These are phyloP conservation scores for Aptenodytes patagonicus DNA, from an alignment of 2,113 vertebrate genomes.

Conservation along the genomic window DNA sequence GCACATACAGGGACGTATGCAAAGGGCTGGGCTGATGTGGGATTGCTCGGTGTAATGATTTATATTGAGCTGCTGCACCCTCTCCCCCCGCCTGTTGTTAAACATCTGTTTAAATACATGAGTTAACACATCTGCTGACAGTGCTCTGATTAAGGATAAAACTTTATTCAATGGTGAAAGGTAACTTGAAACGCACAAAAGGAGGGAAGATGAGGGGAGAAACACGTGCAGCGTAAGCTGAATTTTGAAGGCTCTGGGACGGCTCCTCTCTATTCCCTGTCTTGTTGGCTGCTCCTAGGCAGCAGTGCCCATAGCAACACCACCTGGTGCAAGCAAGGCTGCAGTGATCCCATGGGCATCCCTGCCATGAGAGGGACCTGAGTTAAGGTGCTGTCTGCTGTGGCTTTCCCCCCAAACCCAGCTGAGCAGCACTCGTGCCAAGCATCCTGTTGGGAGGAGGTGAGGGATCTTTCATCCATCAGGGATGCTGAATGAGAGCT, in stretches of 20 bases:
- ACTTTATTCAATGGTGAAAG: not conserved
- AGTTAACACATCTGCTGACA: constrained; percentile 45
- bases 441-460: not conserved
- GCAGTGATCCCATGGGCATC: not conserved
- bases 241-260: not conserved
- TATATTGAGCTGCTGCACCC: not conserved
- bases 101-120: constrained; percentile 39
- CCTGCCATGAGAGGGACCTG: not conserved
- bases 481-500: constrained; percentile 38
- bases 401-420: not conserved
- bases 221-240: not conserved
- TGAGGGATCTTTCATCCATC: not conserved
- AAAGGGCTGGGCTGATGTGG: not conserved
- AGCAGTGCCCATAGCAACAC: constrained; percentile 62
- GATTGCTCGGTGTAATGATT: not conserved
- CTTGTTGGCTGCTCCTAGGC: constrained; percentile 7
- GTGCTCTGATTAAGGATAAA: not conserved
- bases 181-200: not conserved
- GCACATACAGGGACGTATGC: not conserved
- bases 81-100: not conserved
- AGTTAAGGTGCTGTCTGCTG: not conserved
- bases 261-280: not conserved
- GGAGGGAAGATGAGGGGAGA: not conserved
- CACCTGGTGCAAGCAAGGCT: not conserved
- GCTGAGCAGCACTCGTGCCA: not conserved